Evolutionary conservation across 1,140 invertebrate species (phyloP).

Genomic region (Drosophila nannoptera): DNA sequence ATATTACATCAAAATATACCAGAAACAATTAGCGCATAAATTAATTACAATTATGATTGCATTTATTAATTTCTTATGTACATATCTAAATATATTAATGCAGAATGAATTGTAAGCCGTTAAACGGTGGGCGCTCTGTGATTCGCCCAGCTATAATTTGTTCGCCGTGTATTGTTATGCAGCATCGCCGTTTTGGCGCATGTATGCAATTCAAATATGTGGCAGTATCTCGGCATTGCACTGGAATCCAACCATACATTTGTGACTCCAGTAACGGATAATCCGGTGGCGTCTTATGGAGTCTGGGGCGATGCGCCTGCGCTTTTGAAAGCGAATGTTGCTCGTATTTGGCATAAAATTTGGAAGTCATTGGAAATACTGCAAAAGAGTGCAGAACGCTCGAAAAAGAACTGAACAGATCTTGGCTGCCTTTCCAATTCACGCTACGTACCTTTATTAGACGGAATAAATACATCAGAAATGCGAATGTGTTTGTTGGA

Average conservation of each 20-base stretch:
- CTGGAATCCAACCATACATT: conserved; percentile 68
- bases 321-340: conserved; percentile 20
- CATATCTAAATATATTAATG: conserved; percentile 30
- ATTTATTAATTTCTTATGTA: not conserved
- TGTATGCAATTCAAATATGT: conserved; percentile 62
- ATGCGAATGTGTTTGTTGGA: conserved; percentile 64
- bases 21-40: too few relatives aligned
- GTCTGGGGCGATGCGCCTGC: conserved; percentile 33
- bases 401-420: too few relatives aligned
- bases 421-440: not conserved
- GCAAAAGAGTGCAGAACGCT: conserved; percentile 1
- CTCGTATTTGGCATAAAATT: conserved; percentile 67
- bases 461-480: conserved; percentile 50
- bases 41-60: too few relatives aligned
- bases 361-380: conserved; percentile 63
- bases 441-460: conserved; percentile 45
- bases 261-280: conserved; percentile 61
- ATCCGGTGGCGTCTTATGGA: conserved; percentile 8
- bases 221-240: conserved; percentile 26
- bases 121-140: conserved; percentile 66
- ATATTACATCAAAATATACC: not conserved
- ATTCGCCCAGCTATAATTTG: conserved; percentile 59
- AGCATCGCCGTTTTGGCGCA: conserved; percentile 66
- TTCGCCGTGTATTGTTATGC: conserved; percentile 70
- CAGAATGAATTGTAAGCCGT: conserved; percentile 67